Conservation (phyloP, 2,113 vertebrate species). For the Alectura lathami region DNA sequence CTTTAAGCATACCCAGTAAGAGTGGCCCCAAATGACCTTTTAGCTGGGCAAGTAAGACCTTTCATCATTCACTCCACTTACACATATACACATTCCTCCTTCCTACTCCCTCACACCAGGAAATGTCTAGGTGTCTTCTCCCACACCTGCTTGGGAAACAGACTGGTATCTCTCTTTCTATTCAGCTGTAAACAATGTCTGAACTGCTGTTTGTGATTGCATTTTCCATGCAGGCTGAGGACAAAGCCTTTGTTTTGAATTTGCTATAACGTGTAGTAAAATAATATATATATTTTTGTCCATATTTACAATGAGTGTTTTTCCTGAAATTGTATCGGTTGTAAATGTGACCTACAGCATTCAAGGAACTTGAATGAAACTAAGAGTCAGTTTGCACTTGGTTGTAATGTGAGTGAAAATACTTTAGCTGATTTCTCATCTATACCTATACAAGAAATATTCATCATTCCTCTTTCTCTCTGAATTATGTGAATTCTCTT, state of each 20-base stretch:
- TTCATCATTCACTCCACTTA: neutral
- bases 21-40: neutral
- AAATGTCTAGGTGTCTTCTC: neutral
- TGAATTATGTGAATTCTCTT: neutral
- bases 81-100: neutral
- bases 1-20: neutral
- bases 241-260: neutral
- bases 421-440: neutral
- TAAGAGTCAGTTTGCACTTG: neutral
- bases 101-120: neutral
- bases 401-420: neutral
- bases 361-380: neutral
- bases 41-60: neutral
- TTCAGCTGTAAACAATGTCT: neutral
- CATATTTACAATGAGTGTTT: rapidly evolving
- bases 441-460: neutral
- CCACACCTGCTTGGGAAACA: neutral
- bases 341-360: neutral
- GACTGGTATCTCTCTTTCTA: neutral
- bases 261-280: neutral
- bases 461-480: neutral
- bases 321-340: neutral
- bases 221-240: neutral
- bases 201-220: neutral
- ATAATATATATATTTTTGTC: neutral